Base-by-base conservation (phyloP, 2,113 vertebrate species). In the Channa maculata region DNA sequence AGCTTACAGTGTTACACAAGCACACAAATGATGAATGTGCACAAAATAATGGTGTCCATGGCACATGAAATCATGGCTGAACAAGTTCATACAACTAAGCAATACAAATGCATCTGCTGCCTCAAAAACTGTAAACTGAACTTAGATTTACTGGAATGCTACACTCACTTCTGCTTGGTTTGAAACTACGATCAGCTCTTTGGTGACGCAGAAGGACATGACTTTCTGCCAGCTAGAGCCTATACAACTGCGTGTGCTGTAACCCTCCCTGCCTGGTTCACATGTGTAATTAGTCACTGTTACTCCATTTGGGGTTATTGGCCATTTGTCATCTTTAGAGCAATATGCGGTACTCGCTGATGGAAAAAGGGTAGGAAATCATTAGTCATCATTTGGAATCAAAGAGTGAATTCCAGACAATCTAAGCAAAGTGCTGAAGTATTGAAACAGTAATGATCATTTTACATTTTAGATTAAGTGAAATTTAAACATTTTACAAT, bases 121-220 rank as follows among this genome's bases (percentile, higher is more conserved):
- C 24, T 24, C 24, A 24, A 24, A 24, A 24, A 24, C 24, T 24
- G 24, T 24, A 1, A 24, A 24, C 24, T 24, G 24, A 24, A 24
- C 24, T 24, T 24, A 24, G 24, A 24, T 24, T 24, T 24, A 24
- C 24, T 24, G 24, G 24, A 24, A 24, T 24, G 24, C 24, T 24
- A 65, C 53, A 83, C 86, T 89, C 48, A 94, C 94, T 0, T 54
- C 4, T 68, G 92, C 90, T 44, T n/a, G 8, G 1, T 33, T 5
- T 5, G 33, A 0, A 41, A 94, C 8, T 6, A 38, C 34, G 1
- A 15, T 33, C 14, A 95, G 36, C 13, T 80, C 2, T 15, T 50
- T 0, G 6, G 24, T 84, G 48, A 92, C 7, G 14, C 93, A 94
- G 3, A 37, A 2, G 9, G 49, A 45, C 14, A 48, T 39, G 10